Evolutionary conservation across 2,888 invertebrate genomes (phyloP).

Genomic region (Ennomos fuscantarius): DNA sequence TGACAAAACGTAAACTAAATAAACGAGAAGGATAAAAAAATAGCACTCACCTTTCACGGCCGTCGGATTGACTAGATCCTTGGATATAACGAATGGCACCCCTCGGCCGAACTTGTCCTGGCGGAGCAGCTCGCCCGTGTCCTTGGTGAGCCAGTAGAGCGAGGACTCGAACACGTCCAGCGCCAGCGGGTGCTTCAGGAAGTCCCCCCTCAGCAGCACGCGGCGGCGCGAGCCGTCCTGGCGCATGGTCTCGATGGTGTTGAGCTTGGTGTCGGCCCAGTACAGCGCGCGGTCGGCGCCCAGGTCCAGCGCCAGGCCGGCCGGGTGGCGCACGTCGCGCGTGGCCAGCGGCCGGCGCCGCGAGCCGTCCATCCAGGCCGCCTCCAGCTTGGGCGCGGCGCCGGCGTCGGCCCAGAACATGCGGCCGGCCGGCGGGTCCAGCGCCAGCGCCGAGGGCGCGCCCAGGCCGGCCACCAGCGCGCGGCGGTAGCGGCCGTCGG

Average conservation of each 20-base stretch:
- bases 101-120: slow-evolving; percentile 99
- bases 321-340: slow-evolving; percentile 93
- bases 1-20: background rate
- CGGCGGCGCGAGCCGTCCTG: slow-evolving; percentile 92
- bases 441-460: slow-evolving; percentile 94
- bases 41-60: slow-evolving; percentile 89
- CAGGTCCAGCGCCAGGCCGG: slow-evolving; percentile 95
- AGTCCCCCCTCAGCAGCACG: slow-evolving; percentile 89
- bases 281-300: slow-evolving; percentile 95
- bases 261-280: slow-evolving; percentile 98
- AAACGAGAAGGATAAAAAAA: background rate
- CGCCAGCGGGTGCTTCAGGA: slow-evolving; percentile 91
- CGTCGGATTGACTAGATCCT: slow-evolving; percentile 93
- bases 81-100: slow-evolving; percentile 92
- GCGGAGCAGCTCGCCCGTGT: slow-evolving; percentile 93
- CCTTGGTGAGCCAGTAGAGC: slow-evolving; percentile 96
- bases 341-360: slow-evolving; percentile 92
- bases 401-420: slow-evolving; percentile 98
- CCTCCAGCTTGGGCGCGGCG: slow-evolving; percentile 95
- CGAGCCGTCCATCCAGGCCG: slow-evolving; percentile 98
- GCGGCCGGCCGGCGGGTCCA: slow-evolving; percentile 93
- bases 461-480: slow-evolving; percentile 93
- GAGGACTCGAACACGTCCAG: slow-evolving; percentile 97
- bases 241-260: slow-evolving; percentile 94
- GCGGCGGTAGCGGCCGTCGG: slow-evolving; percentile 95